Conservation (phyloP, 2,888 invertebrate species). For the Melanophora roralis region DNA sequence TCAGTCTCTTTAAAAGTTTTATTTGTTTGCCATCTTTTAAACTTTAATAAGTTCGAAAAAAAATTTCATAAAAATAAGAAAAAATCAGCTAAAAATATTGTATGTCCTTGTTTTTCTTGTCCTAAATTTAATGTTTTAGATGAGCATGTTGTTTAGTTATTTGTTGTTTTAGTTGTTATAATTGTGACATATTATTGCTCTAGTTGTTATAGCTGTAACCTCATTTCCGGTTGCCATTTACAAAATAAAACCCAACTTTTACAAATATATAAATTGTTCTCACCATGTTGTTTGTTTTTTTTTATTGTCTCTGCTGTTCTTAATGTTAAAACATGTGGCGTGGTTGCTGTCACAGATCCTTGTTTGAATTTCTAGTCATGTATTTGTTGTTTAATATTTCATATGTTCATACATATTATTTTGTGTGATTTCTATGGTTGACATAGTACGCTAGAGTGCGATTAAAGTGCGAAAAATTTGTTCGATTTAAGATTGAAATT, state of each 20-base stretch:
- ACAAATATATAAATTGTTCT: conserved; percentile 11
- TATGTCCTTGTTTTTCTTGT: conserved; percentile 53
- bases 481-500: too few species aligned
- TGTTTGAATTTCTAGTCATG: conserved; percentile 54
- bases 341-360: conserved; percentile 35
- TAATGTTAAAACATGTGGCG: conserved; percentile 8
- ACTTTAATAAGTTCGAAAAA: not conserved
- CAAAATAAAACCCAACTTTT: conserved; percentile 22
- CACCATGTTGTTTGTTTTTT: not conserved
- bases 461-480: not conserved
- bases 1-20: too few species aligned
- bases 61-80: conserved; percentile 23
- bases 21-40: conserved; percentile 4
- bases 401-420: not conserved
- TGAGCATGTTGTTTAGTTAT: not conserved
- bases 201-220: conserved; percentile 18
- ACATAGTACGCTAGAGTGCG: not conserved
- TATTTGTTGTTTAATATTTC: conserved; percentile 42
- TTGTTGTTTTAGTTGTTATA: not conserved
- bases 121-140: conserved; percentile 49
- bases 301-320: not conserved
- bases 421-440: not conserved
- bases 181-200: not conserved
- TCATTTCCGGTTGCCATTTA: conserved; percentile 44
- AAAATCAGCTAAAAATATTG: conserved; percentile 60